phyloP scores from a whole-genome alignment of 2,888 invertebrate species.

The Chrysina gloriosa region DNA sequence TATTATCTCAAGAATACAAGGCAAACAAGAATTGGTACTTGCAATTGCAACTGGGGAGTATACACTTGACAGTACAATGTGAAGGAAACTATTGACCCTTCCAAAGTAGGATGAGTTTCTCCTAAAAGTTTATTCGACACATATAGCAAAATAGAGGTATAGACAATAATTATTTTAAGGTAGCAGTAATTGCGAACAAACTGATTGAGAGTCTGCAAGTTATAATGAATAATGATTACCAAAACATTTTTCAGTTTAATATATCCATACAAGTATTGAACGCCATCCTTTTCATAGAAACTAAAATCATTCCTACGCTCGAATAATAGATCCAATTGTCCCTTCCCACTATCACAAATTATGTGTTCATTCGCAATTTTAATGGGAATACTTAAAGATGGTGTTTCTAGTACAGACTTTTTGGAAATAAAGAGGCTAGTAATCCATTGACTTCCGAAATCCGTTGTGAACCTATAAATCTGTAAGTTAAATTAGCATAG shows the following conservation, averaged over 20 bases:
- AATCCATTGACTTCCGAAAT: neutral
- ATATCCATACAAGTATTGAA: constrained; percentile 15
- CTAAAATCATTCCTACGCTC: neutral
- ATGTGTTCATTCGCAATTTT: neutral
- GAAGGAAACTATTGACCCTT: too few relatives aligned
- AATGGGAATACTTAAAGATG: neutral
- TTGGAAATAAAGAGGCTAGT: constrained; percentile 5
- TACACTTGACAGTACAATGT: too few relatives aligned
- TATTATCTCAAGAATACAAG: too few relatives aligned
- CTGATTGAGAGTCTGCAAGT: too few relatives aligned
- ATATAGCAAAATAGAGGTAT: neutral
- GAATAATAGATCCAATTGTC: neutral
- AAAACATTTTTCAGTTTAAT: neutral
- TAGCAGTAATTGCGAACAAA: too few relatives aligned
- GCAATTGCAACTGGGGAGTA: too few relatives aligned
- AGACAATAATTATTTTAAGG: too few relatives aligned
- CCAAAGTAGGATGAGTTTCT: too few relatives aligned
- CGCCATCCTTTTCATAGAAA: neutral
- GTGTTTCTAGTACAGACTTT: neutral
- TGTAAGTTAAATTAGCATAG: constrained; percentile 2
- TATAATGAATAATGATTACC: neutral
- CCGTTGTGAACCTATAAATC: constrained; percentile 13
- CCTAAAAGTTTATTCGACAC: too few relatives aligned
- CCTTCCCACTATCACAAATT: neutral
- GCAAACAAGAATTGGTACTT: too few relatives aligned